These are phyloP conservation scores for Hafferia zeledoni DNA, from an alignment of 2,797 vertebrate genomes.

Conservation along the genomic window DNA sequence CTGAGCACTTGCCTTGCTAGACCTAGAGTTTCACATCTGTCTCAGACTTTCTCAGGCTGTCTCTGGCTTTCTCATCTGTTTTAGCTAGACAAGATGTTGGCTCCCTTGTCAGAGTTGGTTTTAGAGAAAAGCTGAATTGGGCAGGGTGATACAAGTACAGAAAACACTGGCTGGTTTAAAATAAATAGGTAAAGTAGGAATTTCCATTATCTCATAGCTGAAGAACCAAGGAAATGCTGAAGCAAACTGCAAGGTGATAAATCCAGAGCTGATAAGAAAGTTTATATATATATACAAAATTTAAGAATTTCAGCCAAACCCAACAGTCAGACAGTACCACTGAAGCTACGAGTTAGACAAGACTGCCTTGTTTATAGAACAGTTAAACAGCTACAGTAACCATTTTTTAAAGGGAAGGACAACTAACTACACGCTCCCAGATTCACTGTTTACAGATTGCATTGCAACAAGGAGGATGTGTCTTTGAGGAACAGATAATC, in stretches of 20 bases:
- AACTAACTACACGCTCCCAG: background rate
- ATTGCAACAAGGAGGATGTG: background rate
- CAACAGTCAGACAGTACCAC: background rate
- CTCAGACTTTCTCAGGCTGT: background rate
- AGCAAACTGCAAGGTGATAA: background rate
- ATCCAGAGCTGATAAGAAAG: background rate
- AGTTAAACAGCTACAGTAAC: background rate
- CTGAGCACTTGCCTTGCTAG: background rate
- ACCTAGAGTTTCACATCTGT: background rate
- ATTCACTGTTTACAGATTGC: background rate
- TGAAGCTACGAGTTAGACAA: background rate
- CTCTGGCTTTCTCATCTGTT: background rate
- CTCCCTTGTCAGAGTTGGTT: background rate
- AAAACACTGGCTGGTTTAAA: background rate
- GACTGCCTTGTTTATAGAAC: background rate
- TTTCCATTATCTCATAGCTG: background rate
- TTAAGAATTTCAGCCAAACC: background rate
- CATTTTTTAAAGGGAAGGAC: background rate
- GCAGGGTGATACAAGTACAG: background rate
- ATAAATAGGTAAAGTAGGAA: background rate
- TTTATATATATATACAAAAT: background rate
- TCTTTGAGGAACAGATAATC: background rate
- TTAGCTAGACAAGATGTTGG: background rate
- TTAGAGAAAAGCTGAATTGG: background rate
- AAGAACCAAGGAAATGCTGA: background rate